phyloP scores from a whole-genome alignment of 2,888 invertebrate genomes.

The Aphelenchoides bicaudatus region DNA sequence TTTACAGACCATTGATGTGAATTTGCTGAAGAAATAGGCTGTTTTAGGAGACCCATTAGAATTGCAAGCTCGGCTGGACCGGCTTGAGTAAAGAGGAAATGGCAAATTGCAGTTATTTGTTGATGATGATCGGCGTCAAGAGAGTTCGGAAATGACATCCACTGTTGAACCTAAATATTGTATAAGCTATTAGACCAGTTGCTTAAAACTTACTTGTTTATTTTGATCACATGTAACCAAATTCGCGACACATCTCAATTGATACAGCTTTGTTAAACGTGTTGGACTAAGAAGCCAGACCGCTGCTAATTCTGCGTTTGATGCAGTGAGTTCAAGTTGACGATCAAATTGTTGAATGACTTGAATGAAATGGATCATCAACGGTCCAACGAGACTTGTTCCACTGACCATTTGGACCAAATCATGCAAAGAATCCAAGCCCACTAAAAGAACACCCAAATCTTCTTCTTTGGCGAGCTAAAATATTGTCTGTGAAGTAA shows the following conservation, averaged over 20 bases:
- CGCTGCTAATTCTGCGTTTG: constrained; percentile 48
- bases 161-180: no score
- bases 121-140: constrained; percentile 53
- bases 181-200: no score
- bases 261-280: constrained; percentile 52
- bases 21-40: constrained; percentile 29
- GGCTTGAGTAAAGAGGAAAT: constrained; percentile 46
- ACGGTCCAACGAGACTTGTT: constrained; percentile 33
- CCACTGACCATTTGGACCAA: constrained; percentile 49
- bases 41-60: constrained; percentile 41
- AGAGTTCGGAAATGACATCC: constrained; percentile 46
- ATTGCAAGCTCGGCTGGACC: constrained; percentile 36
- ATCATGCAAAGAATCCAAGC: constrained; percentile 52
- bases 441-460: constrained; percentile 51
- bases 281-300: constrained; percentile 53
- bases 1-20: constrained; percentile 44
- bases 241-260: constrained; percentile 56
- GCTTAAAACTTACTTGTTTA: no score
- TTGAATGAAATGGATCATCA: constrained; percentile 48
- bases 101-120: constrained; percentile 54
- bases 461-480: constrained; percentile 49
- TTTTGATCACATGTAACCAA: constrained; percentile 47
- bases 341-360: constrained; percentile 51
- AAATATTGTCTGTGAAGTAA: no score
- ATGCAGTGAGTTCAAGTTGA: constrained; percentile 40